Evolutionary conservation across 1,140 invertebrate species (phyloP), one percentile per base, ranked within the genome.

Genomic region (Drosophila bifasciata): DNA sequence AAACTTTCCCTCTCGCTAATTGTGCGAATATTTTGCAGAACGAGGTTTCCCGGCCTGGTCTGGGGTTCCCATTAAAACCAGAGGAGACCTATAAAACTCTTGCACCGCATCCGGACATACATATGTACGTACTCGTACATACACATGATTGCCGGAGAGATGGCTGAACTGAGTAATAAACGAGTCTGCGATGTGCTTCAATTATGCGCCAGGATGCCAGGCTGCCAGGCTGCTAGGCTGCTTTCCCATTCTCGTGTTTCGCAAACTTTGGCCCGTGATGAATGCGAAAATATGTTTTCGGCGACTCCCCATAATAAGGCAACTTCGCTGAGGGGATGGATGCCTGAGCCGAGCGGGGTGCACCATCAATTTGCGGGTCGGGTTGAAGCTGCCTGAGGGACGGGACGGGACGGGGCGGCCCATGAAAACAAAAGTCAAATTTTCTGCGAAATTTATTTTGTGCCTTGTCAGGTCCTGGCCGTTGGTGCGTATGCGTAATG

Each of bases 251-350:
- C 39, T 32, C 28, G 48, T 17, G 55, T 21, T 45, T 28, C 59
- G 60, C 56, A 67, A 81, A 81, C 61, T 85, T 85, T 79, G 60
- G 67, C 76, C 81, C 28, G 57, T 88, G 83, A 86, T 86, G 83
- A 88, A 86, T 86, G 83, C 71, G 83, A 83, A 76, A 86, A 88
- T 86, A 83, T 88, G 78, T 78, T 86, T 76, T 86, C 41, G 69
- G 64, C 66, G 75, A 83, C 83, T 83, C 51, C 62, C 51, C 62
- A 78, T 86, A 86, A 88, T 86, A 78, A 88, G 83, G 80, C 52
- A 70, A 66, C 58, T 67, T 53, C 32, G 49, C 50, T 46, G 44
- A 13, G 11, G 32, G 9, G 9, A 13, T 6, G 23, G 23, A n/a
- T 25, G 23, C 23, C 23, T 7, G 5, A 1, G 23, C 23, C 23